These are phyloP conservation scores for Ciconia maguari DNA, from an alignment of 2,113 vertebrate species.

Conservation along the genomic window DNA sequence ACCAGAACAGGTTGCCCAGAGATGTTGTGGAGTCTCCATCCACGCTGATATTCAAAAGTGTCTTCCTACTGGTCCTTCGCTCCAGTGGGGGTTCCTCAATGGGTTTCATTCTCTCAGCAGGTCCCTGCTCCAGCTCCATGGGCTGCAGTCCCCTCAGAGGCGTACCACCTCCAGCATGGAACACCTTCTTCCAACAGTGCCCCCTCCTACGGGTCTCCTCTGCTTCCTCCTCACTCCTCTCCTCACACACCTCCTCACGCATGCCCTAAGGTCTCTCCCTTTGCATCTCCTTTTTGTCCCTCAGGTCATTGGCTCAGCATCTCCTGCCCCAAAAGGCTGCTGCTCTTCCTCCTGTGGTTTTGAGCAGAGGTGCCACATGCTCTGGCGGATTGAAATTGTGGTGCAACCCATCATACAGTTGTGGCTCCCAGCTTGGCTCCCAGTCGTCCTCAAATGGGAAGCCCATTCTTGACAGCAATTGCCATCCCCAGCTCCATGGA, in stretches of 20 bases:
- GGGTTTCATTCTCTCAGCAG: not conserved
- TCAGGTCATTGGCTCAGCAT: not conserved
- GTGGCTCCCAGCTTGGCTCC: not conserved
- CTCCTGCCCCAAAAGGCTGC: not conserved
- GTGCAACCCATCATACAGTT: not conserved
- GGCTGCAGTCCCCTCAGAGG: not conserved
- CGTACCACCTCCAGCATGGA: not conserved
- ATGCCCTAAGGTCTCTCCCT: not conserved
- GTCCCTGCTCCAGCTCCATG: not conserved
- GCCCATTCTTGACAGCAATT: too few relatives aligned
- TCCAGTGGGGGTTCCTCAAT: not conserved
- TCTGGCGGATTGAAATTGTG: not conserved
- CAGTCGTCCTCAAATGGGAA: not conserved
- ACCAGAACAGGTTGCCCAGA: not conserved
- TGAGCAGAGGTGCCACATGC: not conserved
- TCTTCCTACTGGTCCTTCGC: not conserved
- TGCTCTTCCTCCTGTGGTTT: not conserved
- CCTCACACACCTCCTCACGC: not conserved
- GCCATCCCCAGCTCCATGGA: not conserved
- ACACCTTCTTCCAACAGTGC: not conserved
- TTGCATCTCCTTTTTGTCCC: not conserved
- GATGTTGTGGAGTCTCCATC: not conserved
- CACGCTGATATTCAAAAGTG: not conserved
- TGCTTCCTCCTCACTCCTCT: not conserved
- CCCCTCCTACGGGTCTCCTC: not conserved